Percentiles rank a stretch among this genome's conserved stretches.
Evolutionary conservation across 1,140 invertebrate species (phyloP).

Genomic region (Nephotettix cincticeps): DNA sequence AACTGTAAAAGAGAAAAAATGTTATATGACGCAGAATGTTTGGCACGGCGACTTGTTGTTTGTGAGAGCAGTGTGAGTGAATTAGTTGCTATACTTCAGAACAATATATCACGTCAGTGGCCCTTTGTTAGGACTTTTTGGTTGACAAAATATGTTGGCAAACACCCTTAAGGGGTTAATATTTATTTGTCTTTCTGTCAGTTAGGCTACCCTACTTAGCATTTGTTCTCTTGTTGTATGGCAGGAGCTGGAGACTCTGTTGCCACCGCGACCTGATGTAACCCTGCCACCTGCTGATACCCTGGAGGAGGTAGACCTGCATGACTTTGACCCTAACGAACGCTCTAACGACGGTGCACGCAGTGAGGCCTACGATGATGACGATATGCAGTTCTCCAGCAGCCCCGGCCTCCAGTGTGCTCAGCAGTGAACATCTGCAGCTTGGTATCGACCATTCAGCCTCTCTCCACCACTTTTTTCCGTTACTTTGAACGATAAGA

Average conservation of each 20-base stretch:
- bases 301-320: conserved; percentile 80
- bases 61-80: no score
- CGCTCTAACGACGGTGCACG: conserved; percentile 49
- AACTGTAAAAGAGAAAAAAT: no score
- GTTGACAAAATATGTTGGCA: background rate
- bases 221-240: conserved; percentile 34
- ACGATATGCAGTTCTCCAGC: conserved; percentile 62
- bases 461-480: no score
- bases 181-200: background rate
- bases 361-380: conserved; percentile 67
- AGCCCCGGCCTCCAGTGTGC: conserved; percentile 65
- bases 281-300: conserved; percentile 68
- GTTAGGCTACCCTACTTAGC: background rate
- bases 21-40: no score
- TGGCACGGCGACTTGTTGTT: no score
- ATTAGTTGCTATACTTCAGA: no score
- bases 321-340: conserved; percentile 65
- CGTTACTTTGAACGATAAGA: no score
- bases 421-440: conserved; percentile 58
- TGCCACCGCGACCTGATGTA: conserved; percentile 66
- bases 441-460: conserved; percentile 6
- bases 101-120: no score
- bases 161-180: background rate
- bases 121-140: background rate
- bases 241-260: conserved; percentile 64